Base-by-base conservation (phyloP, 2,113 vertebrate species). In the Limnothrissa miodon region DNA sequence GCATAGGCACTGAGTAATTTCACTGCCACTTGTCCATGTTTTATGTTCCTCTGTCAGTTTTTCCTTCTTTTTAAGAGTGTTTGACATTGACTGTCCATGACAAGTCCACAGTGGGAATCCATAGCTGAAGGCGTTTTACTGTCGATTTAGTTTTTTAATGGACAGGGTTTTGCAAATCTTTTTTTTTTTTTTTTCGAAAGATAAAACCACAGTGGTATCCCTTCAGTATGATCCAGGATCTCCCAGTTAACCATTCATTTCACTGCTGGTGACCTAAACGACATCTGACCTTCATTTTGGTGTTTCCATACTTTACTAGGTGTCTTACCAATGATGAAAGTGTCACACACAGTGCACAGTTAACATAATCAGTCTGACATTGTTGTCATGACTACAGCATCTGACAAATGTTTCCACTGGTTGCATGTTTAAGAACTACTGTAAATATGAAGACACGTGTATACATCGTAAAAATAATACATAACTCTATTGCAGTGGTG, bases 11-110 rank as follows among this genome's bases (percentile, higher is more conserved):
- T 1, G 25, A 36, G 62, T 70, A 74, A 74, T 74, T 36, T 13
- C 42, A 21, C 82, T 85, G 79, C 78, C 81, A 45, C 88, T 85
- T 87, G 84, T 88, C 84, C 11, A 11, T 74, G 78, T 70, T 56
- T 81, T 56, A 81, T n/a, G n/a, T 70, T 29, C 74, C 62, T 23
- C 59, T 66, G 44, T 81, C 53, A 59, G 4, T 74, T 74, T 74
- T 74, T 74, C 66, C 66, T 39, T 36, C 66, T 33, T 33, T 74
- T 74, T 74, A 33, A 74, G 66, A 15, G 29, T 11, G 33, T 15
- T 74, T 74, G 66, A 74, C 66, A 74, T 74, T 74, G 66, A 74
- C 66, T 13, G 66, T 36, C 25, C 66, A 36, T 74, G 66, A 74
- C 66, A 74, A 33, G 66, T 29, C 66, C 66, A 74, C 66, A 74